Percentiles rank a stretch among this genome's conserved stretches.
Evolutionary conservation across 2,797 vertebrate genomes (phyloP).

Genomic region (Balearica regulorum): DNA sequence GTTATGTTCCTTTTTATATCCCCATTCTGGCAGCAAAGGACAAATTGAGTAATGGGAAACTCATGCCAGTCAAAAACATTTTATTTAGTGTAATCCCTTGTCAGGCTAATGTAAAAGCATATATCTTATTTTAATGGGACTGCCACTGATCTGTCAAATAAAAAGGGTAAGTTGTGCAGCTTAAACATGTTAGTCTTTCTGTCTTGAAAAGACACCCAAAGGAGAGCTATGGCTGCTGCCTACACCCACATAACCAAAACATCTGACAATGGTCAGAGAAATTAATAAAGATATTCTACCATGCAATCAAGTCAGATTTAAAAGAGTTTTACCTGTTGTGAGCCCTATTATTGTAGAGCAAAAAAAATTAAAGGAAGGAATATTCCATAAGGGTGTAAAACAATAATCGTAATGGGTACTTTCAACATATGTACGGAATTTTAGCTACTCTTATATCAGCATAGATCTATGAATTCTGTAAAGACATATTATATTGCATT

Average conservation of each 20-base stretch:
- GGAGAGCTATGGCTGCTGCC: background rate
- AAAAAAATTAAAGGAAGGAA: background rate
- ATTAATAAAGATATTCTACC: background rate
- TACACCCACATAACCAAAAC: background rate
- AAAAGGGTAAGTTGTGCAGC: background rate
- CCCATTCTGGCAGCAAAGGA: slow-evolving; percentile 63
- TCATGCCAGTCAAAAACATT: slow-evolving; percentile 63
- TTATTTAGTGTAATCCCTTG: slow-evolving; percentile 67
- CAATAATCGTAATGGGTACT: background rate
- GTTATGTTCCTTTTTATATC: slow-evolving; percentile 24
- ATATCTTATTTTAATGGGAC: slow-evolving; percentile 61
- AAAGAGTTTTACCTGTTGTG: background rate
- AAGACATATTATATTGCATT: background rate
- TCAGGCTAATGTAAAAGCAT: slow-evolving; percentile 58
- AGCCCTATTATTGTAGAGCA: background rate
- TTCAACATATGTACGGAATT: background rate
- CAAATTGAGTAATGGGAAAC: slow-evolving; percentile 62
- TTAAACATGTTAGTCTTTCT: background rate
- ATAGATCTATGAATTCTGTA: background rate
- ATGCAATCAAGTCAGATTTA: background rate
- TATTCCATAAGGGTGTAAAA: background rate
- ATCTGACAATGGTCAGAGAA: background rate
- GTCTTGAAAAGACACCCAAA: background rate
- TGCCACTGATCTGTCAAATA: slow-evolving; percentile 56
- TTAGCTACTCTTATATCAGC: background rate